Base-by-base conservation (phyloP, 2,113 vertebrate species). In the Arvicanthis niloticus region DNA sequence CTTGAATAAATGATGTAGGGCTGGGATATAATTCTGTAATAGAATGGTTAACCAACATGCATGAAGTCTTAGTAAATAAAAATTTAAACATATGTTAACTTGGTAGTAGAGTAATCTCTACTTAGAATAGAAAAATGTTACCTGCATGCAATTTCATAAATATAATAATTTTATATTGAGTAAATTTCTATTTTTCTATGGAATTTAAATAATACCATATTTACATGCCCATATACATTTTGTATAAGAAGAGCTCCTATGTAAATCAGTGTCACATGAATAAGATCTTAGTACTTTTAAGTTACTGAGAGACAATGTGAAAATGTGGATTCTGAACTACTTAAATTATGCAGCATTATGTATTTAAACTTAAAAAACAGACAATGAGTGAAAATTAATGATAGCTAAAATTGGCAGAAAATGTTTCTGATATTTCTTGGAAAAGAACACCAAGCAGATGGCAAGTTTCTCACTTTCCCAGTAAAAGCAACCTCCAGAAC, bases 261-360 rank as follows among this genome's bases (percentile, higher is more conserved):
- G 77, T 94, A 89, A 78, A 92, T 76, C 70, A 93, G 92, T 53
- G 73, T 45, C 62, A 62, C 15, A 68, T 78, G 26, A 76, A n/a
- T 65, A 91, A n/a, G 56, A 93, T 86, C 84, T 76, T 80, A 86
- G 10, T 73, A 24, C 62, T 48, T 89, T 68, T 78, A 67, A 96
- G 65, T 19, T 96, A 91, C 26, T 67, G 9, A 90, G 7, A 89
- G 22, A 94, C 5, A 90, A 51, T 85, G 80, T 67, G 34, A 70
- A 93, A 94, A 76, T 37, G 6, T 81, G 24, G 6, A 21, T 76
- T 84, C 53, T 85, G 73, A 42, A 85, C 9, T 70, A 51, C 15
- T 76, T 81, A 17, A 56, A 84, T 29, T 65, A 40, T 78, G 7
- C 48, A 92, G 60, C 72, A 90, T 65, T 94, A n/a, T 22, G 31